Evolutionary conservation across 2,113 vertebrate species (phyloP).

Genomic region (Cebus imitator): DNA sequence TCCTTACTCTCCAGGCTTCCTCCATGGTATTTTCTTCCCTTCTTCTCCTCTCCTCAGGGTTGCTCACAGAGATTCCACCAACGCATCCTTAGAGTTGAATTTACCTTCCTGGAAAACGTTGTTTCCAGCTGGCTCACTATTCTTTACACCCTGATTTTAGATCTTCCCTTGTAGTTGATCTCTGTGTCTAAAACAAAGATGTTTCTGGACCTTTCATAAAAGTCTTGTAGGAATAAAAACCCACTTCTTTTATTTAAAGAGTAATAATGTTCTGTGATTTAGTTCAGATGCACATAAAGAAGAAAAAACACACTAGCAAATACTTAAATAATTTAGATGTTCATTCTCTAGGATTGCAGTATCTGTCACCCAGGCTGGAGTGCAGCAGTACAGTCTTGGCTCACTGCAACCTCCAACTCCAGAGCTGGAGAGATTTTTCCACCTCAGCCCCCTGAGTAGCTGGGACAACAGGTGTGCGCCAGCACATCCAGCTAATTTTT

Average conservation of each 20-base stretch:
- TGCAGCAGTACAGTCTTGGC: too few species aligned
- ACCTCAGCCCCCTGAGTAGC: neutral
- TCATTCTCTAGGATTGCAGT: neutral
- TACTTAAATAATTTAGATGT: neutral
- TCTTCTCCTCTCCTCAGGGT: neutral
- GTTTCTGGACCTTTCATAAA: neutral
- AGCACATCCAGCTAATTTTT: too few species aligned
- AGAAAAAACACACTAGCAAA: neutral
- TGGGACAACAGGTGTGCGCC: too few species aligned
- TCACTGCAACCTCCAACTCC: too few species aligned
- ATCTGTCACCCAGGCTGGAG: too few species aligned
- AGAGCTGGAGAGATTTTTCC: too few species aligned
- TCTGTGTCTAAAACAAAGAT: slow-evolving; percentile 5
- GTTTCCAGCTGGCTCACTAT: neutral
- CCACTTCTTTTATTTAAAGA: slow-evolving; percentile 21
- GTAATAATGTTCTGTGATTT: neutral
- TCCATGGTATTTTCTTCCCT: neutral
- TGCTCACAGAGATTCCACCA: neutral
- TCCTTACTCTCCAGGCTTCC: neutral
- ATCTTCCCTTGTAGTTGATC: neutral
- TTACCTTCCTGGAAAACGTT: neutral
- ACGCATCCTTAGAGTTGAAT: neutral
- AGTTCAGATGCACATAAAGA: neutral
- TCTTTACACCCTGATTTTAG: neutral
- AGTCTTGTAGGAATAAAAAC: neutral